phyloP scores from a whole-genome alignment of 2,113 vertebrate species.

The Melanerpes aurifrons region DNA sequence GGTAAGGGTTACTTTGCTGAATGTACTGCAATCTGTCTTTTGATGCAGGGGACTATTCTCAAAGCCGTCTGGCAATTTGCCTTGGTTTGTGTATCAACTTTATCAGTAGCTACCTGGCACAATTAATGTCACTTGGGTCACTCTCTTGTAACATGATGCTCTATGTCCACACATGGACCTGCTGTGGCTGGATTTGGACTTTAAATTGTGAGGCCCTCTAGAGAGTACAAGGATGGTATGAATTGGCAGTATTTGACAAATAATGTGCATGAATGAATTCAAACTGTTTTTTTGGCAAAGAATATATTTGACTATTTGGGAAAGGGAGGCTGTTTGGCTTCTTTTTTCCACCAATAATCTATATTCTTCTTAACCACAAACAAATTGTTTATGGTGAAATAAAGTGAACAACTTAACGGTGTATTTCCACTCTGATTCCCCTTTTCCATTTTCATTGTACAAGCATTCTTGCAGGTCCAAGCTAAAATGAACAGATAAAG shows the following conservation, averaged over 20 bases:
- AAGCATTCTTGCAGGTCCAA: constrained; percentile 2
- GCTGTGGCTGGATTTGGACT: background rate
- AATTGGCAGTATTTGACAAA: background rate
- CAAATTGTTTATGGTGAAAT: background rate
- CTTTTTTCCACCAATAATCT: background rate
- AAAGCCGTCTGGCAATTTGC: background rate
- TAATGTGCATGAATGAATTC: background rate
- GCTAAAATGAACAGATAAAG: constrained; percentile 9
- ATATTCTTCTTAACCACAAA: background rate
- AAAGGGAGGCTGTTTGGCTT: background rate
- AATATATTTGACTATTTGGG: background rate
- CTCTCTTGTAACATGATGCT: background rate
- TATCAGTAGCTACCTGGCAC: background rate
- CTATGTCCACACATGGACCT: background rate
- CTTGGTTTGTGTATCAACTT: background rate
- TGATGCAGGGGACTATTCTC: background rate
- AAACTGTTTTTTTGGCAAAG: background rate
- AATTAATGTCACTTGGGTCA: background rate
- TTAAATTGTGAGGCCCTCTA: background rate
- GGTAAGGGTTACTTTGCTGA: background rate
- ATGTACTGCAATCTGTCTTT: background rate
- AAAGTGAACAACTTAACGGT: background rate
- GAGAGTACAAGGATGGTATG: background rate
- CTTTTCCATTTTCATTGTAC: background rate
- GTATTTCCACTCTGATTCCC: background rate